A percentile compares a stretch with the other conserved stretches of the same genome.
Evolutionary conservation across 2,888 invertebrate species (phyloP).

Genomic region (Choristoneura rosaceana): DNA sequence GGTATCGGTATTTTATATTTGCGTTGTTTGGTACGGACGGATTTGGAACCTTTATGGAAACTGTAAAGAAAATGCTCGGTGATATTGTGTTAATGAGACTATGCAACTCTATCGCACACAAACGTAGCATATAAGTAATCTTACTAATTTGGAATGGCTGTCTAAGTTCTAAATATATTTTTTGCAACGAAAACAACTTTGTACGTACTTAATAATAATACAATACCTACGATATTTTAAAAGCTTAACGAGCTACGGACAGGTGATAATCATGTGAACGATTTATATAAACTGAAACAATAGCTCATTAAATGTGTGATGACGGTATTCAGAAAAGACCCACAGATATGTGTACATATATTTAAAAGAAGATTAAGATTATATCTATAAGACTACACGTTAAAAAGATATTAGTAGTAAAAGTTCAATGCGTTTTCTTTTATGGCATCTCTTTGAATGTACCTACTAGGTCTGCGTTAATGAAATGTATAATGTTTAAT

Average conservation of each 20-base stretch:
- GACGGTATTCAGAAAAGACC: neutral
- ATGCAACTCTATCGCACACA: neutral
- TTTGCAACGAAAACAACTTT: neutral
- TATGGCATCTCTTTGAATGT: neutral
- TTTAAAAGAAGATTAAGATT: constrained; percentile 9
- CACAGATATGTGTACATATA: neutral
- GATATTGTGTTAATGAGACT: neutral
- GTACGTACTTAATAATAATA: neutral
- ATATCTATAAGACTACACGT: neutral
- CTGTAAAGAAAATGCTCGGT: neutral
- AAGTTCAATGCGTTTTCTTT: neutral
- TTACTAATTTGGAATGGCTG: neutral
- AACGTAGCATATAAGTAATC: neutral
- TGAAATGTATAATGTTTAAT: too few relatives aligned
- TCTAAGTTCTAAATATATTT: neutral
- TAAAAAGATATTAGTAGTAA: neutral
- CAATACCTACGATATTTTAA: neutral
- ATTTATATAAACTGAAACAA: constrained; percentile 20
- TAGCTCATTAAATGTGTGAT: constrained; percentile 8
- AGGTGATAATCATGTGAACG: constrained; percentile 31
- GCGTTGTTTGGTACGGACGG: too few relatives aligned
- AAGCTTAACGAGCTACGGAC: neutral
- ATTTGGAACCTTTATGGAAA: neutral
- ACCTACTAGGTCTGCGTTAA: too few relatives aligned
- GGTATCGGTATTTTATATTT: too few relatives aligned